These are phyloP conservation scores for Penaeus monodon DNA, from an alignment of 2,888 invertebrate species.

Conservation along the genomic window DNA sequence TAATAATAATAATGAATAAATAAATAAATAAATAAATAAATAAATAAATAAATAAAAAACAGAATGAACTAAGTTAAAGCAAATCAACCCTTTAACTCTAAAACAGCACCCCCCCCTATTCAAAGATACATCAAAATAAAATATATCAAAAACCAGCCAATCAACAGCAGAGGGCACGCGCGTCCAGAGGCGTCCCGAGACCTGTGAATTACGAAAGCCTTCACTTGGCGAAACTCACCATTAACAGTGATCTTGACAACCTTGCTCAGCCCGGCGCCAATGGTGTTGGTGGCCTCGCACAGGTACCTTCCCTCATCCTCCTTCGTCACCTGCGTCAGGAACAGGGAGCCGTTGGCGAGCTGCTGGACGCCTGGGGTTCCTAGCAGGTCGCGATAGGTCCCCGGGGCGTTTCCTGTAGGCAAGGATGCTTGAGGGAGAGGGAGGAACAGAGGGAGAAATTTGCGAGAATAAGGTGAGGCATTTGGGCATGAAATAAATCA, in stretches of 20 bases:
- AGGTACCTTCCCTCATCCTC: conserved; percentile 53
- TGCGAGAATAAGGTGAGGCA: background rate
- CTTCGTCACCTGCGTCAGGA: conserved; percentile 47
- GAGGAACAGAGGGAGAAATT: background rate
- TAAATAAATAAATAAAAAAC: too few species aligned
- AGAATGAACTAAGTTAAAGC: too few species aligned
- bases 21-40: too few species aligned
- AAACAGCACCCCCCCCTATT: too few species aligned
- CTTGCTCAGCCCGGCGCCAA: conserved; percentile 60
- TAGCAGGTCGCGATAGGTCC: conserved; percentile 38
- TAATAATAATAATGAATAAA: too few species aligned
- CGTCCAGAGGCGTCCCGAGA: too few species aligned
- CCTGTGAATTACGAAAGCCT: background rate
- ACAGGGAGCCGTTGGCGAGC: conserved; percentile 53
- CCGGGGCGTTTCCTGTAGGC: conserved; percentile 30
- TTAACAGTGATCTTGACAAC: conserved; percentile 57
- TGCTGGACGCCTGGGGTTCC: conserved; percentile 43
- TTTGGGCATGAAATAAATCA: background rate
- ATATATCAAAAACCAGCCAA: too few species aligned
- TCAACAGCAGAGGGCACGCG: too few species aligned
- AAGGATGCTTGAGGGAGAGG: background rate
- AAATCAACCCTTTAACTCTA: too few species aligned
- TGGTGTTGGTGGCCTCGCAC: conserved; percentile 61
- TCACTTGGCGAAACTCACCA: conserved; percentile 23
- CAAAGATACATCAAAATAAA: background rate